Evolutionary conservation across 2,888 invertebrate genomes (phyloP).

Genomic region (Phragmatobia fuliginosa): DNA sequence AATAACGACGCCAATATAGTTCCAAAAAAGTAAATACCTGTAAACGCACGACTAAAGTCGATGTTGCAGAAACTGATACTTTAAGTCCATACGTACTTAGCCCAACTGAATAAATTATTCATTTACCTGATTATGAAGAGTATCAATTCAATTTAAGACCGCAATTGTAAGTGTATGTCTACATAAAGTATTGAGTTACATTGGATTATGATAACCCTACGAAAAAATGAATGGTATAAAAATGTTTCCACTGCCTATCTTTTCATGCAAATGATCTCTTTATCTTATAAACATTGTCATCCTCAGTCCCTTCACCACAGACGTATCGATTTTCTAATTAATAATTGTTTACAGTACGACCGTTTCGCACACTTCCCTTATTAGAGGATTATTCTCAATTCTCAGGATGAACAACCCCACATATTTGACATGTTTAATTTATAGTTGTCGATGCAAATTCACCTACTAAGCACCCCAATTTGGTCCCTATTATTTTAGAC

Average conservation of each 20-base stretch:
- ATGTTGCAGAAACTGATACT: not conserved
- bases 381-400: slow-evolving; percentile 67
- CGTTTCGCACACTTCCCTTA: slow-evolving; percentile 65
- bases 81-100: too few species aligned
- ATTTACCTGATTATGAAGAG: too few species aligned
- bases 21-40: not conserved
- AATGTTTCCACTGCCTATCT: not conserved
- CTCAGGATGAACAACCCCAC: slow-evolving; percentile 66
- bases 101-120: too few species aligned
- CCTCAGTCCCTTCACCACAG: slow-evolving; percentile 7
- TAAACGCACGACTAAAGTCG: not conserved
- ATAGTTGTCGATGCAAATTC: slow-evolving; percentile 73
- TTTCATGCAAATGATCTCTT: not conserved
- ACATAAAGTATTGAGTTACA: not conserved
- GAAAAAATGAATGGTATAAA: not conserved
- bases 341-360: slow-evolving; percentile 69
- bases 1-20: not conserved
- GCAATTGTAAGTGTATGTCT: too few species aligned
- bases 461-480: slow-evolving; percentile 50
- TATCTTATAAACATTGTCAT: not conserved
- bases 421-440: slow-evolving; percentile 75
- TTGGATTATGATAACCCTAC: not conserved
- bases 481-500: slow-evolving; percentile 48
- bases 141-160: too few species aligned
- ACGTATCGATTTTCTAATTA: slow-evolving; percentile 58